Evolutionary conservation across 2,113 vertebrate genomes (phyloP), one percentile per base, ranked within the genome.

Genomic region (Ammodytes dubius): DNA sequence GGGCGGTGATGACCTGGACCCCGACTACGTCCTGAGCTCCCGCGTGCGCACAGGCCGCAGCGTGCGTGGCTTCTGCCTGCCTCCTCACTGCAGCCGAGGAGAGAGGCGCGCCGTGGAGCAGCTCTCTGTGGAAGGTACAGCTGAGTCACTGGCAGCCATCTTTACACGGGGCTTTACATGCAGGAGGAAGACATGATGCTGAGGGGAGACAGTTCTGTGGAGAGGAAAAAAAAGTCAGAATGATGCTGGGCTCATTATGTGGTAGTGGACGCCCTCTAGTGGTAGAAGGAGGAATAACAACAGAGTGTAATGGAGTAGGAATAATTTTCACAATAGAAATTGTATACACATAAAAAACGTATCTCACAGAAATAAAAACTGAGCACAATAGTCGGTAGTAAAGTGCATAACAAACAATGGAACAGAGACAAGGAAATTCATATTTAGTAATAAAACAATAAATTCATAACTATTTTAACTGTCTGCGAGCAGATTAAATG

Each of bases 1-100:
- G 98, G 98, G 98, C 35, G 98, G 98, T 0, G 97, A 99, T 54
- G 98, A 99, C 80, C 95, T 99, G 79, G 98, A 99, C 87, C 93
- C 98, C 54, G 96, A 97, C 82, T 99, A 99, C 0, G 98, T 99
- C 82, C 94, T 99, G 46, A 99, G 98, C 88, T 98, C 97, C 83
- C 95, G 98, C n/a, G 98, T 99, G 67, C 94, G 98, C 86, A 99
- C 98, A 0, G 98, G 98, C 17, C 96, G 98, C 85, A 99, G 98
- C 92, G 82, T 99, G 89, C 96, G 97, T 7, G 97, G 98, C 2
- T 98, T 98, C 94, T 97, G 97, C 7, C 96, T 99, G 15, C 98
- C 98, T 0, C 98, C 98, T 0, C 98, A 99, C 91, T 99, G 98
- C 91, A 99, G 97, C 91, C 94, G 98, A 40, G 98, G 98, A 65